phyloP scores from a whole-genome alignment of 2,888 invertebrate genomes.

The Mayetiola destructor region DNA sequence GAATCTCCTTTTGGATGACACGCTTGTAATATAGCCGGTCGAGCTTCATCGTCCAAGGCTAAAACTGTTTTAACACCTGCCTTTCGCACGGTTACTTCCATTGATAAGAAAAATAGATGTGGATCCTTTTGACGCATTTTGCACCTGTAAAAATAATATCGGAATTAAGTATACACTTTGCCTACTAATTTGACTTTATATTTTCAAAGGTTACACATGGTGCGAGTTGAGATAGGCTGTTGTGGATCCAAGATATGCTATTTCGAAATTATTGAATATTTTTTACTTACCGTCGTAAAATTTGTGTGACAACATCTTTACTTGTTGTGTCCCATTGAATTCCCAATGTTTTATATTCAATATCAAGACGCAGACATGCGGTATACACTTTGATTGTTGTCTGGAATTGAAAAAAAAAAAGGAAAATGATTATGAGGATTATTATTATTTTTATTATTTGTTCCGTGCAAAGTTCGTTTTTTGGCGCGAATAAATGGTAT shows the following conservation, averaged over 20 bases:
- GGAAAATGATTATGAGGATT: background rate
- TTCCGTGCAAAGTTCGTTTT: too few relatives aligned
- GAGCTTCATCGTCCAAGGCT: conserved; percentile 72
- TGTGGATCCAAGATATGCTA: too few relatives aligned
- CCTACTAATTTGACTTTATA: too few relatives aligned
- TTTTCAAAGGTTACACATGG: too few relatives aligned
- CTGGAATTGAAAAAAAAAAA: conserved; percentile 40
- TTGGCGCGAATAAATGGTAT: too few relatives aligned
- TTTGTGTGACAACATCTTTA: conserved; percentile 21
- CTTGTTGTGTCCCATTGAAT: conserved; percentile 81
- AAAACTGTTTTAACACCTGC: conserved; percentile 70
- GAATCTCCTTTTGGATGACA: conserved; percentile 91
- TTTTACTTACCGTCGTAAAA: conserved; percentile 73
- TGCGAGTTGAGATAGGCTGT: too few relatives aligned
- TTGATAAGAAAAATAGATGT: conserved; percentile 80
- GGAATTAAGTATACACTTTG: too few relatives aligned
- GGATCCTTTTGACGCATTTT: conserved; percentile 87
- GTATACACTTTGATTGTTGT: conserved; percentile 87
- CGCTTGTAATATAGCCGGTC: conserved; percentile 80
- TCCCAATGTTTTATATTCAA: conserved; percentile 88
- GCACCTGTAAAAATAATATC: conserved; percentile 27
- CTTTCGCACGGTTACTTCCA: conserved; percentile 81
- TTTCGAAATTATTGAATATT: too few relatives aligned
- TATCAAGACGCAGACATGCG: conserved; percentile 75
- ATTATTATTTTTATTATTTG: background rate